Conservation (phyloP, 2,797 vertebrate genomes). For the Oreonectes daqikongensis region DNA sequence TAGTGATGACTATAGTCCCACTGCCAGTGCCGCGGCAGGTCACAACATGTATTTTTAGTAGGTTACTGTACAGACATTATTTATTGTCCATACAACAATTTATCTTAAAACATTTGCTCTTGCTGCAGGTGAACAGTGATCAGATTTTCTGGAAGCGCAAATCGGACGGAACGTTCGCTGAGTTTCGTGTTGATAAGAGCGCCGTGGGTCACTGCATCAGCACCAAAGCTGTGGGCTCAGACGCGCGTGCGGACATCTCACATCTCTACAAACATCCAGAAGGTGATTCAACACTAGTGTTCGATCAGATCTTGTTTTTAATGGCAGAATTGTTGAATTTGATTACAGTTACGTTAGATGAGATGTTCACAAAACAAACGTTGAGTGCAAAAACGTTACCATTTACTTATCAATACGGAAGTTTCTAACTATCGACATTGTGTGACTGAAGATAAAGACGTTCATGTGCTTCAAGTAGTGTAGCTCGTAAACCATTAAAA, state of each 20-base stretch:
- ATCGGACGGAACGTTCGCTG: background rate
- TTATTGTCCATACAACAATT: background rate
- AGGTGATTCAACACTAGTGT: background rate
- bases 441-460: no score
- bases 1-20: background rate
- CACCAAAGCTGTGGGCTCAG: slow-evolving; percentile 5
- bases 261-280: slow-evolving; percentile 1
- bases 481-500: no score
- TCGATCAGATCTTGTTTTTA: no score
- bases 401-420: no score
- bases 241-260: background rate
- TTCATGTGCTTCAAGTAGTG: no score
- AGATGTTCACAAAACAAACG: no score
- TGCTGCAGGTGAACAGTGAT: slow-evolving; percentile 1
- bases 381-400: no score
- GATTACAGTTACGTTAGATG: no score
- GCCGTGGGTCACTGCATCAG: background rate
- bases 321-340: no score
- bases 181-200: background rate
- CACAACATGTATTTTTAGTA: no score
- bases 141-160: background rate
- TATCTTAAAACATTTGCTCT: background rate
- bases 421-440: no score
- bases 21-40: background rate
- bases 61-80: no score